Conservation (phyloP, 2,113 vertebrate species). For the Caranx melampygus region DNA sequence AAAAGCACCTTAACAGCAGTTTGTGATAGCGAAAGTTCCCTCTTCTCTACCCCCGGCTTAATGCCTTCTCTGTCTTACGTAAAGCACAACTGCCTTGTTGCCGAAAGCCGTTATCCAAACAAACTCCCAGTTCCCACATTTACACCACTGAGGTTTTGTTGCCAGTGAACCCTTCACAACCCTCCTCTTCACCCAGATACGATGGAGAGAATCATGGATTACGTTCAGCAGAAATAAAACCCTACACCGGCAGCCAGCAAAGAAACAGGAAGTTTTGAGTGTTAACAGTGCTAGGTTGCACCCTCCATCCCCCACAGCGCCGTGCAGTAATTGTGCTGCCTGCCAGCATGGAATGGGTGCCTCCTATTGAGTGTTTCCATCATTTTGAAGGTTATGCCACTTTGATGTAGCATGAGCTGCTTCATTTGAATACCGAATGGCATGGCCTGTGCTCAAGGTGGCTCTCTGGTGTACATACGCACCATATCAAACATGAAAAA, state of each 20-base stretch:
- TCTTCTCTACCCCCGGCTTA: neutral
- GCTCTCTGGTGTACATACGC: slow-evolving; percentile 32
- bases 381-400: slow-evolving; percentile 71
- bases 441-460: slow-evolving; percentile 44
- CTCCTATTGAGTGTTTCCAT: slow-evolving; percentile 73
- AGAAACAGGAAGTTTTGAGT: slow-evolving; percentile 52
- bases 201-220: neutral
- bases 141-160: slow-evolving; percentile 5
- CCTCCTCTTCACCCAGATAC: slow-evolving; percentile 16
- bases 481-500: slow-evolving; percentile 10
- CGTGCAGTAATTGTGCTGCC: slow-evolving; percentile 62
- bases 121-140: slow-evolving; percentile 2
- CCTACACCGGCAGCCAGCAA: slow-evolving; percentile 15
- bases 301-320: slow-evolving; percentile 54
- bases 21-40: neutral
- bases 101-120: slow-evolving; percentile 3
- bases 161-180: slow-evolving; percentile 1
- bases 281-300: slow-evolving; percentile 64
- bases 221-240: slow-evolving; percentile 30
- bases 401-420: slow-evolving; percentile 59
- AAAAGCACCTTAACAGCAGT: slow-evolving; percentile 6
- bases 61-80: neutral
- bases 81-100: neutral
- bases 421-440: slow-evolving; percentile 63
- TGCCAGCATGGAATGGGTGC: slow-evolving; percentile 58